Base-by-base conservation (phyloP, 2,888 invertebrate species). In the Smittia sp. region DNA sequence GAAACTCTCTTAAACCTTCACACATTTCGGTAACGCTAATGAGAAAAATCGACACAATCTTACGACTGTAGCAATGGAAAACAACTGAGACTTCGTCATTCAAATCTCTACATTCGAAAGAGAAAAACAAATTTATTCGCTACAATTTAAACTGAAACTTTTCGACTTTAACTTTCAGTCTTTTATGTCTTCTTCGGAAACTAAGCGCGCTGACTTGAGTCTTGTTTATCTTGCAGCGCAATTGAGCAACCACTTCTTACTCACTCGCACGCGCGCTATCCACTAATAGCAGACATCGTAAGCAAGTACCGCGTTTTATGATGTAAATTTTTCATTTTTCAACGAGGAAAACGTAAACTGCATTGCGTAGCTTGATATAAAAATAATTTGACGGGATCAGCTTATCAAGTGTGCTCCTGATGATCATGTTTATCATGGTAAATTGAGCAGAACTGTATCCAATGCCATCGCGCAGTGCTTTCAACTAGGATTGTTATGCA, bases 31-130 rank as follows among this genome's bases (percentile, higher is more conserved):
- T 2, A 2, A 4, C n/a, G 58, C 22, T 58, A 58, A 58, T 58
- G 58, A 58, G 18, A 22, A 58, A 58, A 6, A 58, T 58, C 22
- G 20, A 58, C 58, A 58, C 22, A 58, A 58, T 22, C 22, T 58
- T 20, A 3, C 58, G 58, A 22, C 22, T 4, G 18, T 20, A 58
- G 13, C 20, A n/a, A 4, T 58, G 58, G 18, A 58, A 4, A 58
- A 58, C 58, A 58, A 58, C 58, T 58, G 58, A 58, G n/a, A 58
- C 58, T 3, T 7, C 58, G 22, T 18, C 58, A 58, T 58, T 58
- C 58, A n/a, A n/a, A n/a, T n/a, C n/a, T n/a, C n/a, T n/a, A 58
- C 58, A 18, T 58, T 58, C 58, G 58, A 58, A 58, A 22, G 11
- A 58, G 58, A 58, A 58, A 58, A 58, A 22, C 58, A 58, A 58